A percentile compares a stretch with the other conserved stretches of the same genome.
Conservation (phyloP, 2,797 vertebrate genomes). For the Sebastes flavidus region DNA sequence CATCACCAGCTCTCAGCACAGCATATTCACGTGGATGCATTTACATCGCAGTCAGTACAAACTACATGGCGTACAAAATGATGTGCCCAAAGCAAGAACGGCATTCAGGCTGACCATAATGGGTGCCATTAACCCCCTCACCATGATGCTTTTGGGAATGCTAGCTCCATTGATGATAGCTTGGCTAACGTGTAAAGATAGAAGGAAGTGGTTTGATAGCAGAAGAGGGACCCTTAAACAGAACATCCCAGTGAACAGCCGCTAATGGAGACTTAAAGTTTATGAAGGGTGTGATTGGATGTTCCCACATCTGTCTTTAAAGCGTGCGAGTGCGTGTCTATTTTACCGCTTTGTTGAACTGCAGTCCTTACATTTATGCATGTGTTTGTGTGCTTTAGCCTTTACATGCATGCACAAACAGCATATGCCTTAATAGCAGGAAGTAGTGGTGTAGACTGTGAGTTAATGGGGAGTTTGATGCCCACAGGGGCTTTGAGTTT, state of each 20-base stretch:
- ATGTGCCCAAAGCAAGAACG: too few species aligned
- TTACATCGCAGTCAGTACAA: too few species aligned
- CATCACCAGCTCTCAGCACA: too few species aligned
- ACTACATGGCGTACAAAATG: too few species aligned
- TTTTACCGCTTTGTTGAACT: neutral
- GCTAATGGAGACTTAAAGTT: slow-evolving; percentile 55
- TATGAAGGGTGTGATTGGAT: slow-evolving; percentile 62
- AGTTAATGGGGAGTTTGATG: slow-evolving; percentile 64
- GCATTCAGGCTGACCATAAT: neutral
- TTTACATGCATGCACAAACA: slow-evolving; percentile 30
- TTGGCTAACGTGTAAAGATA: neutral
- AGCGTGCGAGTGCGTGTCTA: neutral
- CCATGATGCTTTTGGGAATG: neutral
- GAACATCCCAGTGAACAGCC: slow-evolving; percentile 21
- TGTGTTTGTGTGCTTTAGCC: slow-evolving; percentile 12
- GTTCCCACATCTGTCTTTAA: slow-evolving; percentile 45
- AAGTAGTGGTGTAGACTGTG: slow-evolving; percentile 19
- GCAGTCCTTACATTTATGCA: neutral
- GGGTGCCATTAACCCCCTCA: neutral
- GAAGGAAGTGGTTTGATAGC: slow-evolving; percentile 12
- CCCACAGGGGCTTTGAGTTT: slow-evolving; percentile 45
- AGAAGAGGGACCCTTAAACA: slow-evolving; percentile 17
- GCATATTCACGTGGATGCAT: too few species aligned
- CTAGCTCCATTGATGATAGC: neutral
- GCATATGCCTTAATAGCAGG: slow-evolving; percentile 48